Evolutionary conservation across 2,797 vertebrate genomes (phyloP).

Genomic region (Melanogrammus aeglefinus): DNA sequence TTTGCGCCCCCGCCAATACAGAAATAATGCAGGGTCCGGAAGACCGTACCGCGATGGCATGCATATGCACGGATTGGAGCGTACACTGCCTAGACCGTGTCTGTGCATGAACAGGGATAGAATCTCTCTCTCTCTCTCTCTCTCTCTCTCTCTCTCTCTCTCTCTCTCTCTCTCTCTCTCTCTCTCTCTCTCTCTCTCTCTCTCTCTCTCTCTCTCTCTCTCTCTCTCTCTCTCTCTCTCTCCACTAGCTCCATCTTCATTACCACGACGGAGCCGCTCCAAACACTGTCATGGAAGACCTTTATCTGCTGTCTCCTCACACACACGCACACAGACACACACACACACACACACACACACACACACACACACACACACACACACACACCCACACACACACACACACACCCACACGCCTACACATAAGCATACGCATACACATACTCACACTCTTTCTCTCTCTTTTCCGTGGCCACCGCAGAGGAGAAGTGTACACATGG

Average conservation of each 20-base stretch:
- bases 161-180: too few relatives aligned
- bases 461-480: background rate
- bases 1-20: constrained; percentile 15
- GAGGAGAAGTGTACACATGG: background rate
- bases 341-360: background rate
- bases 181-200: too few relatives aligned
- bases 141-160: too few relatives aligned
- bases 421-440: background rate
- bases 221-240: too few relatives aligned
- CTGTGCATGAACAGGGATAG: background rate
- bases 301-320: background rate
- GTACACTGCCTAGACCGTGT: background rate
- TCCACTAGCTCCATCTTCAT: background rate
- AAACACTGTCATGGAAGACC: background rate
- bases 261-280: background rate
- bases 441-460: background rate
- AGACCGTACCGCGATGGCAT: constrained; percentile 22
- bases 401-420: background rate
- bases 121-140: background rate
- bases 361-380: too few relatives aligned
- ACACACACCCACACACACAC: background rate
- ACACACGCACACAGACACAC: background rate
- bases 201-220: too few relatives aligned
- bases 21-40: constrained; percentile 7
- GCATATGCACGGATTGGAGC: background rate